These are phyloP conservation scores for Perccottus glenii DNA, from an alignment of 2,113 vertebrate species.

Conservation along the genomic window DNA sequence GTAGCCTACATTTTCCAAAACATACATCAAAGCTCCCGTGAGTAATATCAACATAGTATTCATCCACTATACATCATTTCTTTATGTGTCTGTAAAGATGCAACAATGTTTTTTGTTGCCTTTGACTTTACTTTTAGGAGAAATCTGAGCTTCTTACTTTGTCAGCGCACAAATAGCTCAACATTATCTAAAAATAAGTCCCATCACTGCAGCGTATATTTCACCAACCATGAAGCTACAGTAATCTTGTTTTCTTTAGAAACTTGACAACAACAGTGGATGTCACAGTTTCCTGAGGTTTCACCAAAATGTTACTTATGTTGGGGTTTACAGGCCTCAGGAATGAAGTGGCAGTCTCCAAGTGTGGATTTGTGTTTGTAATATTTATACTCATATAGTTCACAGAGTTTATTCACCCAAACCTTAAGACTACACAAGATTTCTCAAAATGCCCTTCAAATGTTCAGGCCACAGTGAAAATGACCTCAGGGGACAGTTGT, in stretches of 20 bases:
- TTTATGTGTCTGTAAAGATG: no score
- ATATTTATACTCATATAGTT: slow-evolving; percentile 57
- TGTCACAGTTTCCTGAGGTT: slow-evolving; percentile 68
- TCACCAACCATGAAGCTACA: slow-evolving; percentile 26
- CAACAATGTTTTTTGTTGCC: no score
- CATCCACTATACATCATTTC: no score
- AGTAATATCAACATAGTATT: no score
- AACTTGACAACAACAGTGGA: slow-evolving; percentile 29
- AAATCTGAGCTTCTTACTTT: background rate
- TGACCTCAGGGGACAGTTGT: background rate
- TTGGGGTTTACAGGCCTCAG: slow-evolving; percentile 67
- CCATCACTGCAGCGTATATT: slow-evolving; percentile 32
- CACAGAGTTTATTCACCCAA: slow-evolving; percentile 4
- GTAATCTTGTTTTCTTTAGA: slow-evolving; percentile 47
- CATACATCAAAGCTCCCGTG: no score
- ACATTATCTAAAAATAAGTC: background rate
- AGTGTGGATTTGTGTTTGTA: slow-evolving; percentile 41
- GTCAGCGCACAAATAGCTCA: background rate
- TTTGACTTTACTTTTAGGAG: background rate
- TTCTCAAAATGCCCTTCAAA: slow-evolving; percentile 4
- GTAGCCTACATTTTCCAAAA: no score
- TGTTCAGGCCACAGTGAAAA: background rate
- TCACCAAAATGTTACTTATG: slow-evolving; percentile 60
- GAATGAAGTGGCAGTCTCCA: slow-evolving; percentile 56
- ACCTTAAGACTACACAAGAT: background rate